These are phyloP conservation scores for Nomia melanderi DNA, from an alignment of 1,140 invertebrate genomes.

Conservation along the genomic window DNA sequence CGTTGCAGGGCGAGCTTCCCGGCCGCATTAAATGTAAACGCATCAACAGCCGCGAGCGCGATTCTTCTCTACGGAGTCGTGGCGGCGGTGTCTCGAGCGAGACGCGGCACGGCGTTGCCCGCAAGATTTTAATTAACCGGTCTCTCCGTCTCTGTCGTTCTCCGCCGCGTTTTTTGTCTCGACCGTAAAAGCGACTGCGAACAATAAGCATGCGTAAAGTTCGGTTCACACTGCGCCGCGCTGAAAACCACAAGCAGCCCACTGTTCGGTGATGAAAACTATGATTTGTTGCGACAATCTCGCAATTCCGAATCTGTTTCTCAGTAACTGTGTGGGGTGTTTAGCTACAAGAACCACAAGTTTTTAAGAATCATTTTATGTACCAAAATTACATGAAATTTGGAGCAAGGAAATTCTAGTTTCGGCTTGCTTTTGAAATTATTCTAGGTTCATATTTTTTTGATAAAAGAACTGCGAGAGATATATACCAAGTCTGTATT, in stretches of 20 bases:
- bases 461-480: no score
- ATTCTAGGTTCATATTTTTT: no score
- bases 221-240: neutral
- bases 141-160: constrained; percentile 26
- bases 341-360: no score
- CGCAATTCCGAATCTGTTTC: no score
- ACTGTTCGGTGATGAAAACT: no score
- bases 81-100: neutral
- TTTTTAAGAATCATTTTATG: no score
- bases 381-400: no score
- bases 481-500: no score
- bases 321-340: no score
- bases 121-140: constrained; percentile 65
- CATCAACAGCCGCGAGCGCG: constrained; percentile 19
- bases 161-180: constrained; percentile 15
- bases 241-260: neutral
- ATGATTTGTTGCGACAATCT: no score
- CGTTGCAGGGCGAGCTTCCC: neutral
- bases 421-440: no score
- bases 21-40: constrained; percentile 20
- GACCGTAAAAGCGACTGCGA: constrained; percentile 39
- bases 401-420: no score
- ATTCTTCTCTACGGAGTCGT: neutral
- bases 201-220: constrained; percentile 18
- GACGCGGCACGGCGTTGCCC: constrained; percentile 8